These are phyloP conservation scores for Diglossa cyanea DNA, from an alignment of 2,797 vertebrate genomes.

Conservation along the genomic window DNA sequence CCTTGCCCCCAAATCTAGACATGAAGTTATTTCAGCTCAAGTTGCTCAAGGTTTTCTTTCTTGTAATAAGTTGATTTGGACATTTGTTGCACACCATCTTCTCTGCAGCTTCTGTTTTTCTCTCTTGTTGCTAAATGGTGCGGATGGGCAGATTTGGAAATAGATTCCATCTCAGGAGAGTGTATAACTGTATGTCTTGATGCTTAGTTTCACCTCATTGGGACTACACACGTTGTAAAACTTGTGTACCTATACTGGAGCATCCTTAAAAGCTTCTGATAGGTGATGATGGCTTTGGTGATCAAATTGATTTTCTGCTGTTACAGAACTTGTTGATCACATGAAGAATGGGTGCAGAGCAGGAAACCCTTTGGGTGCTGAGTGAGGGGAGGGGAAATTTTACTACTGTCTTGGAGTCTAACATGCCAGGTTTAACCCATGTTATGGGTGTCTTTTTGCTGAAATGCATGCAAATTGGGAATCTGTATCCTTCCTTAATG, in stretches of 20 bases:
- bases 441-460: neutral
- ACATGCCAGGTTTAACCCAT: neutral
- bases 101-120: conserved; percentile 46
- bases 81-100: neutral
- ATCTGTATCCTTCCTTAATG: neutral
- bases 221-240: neutral
- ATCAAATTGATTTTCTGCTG: neutral
- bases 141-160: conserved; percentile 21
- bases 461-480: neutral
- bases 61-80: conserved; percentile 3
- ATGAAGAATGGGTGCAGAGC: fast-evolving
- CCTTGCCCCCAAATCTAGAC: neutral
- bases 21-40: neutral
- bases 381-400: neutral
- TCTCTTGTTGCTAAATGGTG: conserved; percentile 34
- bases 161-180: neutral
- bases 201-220: neutral
- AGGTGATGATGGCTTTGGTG: neutral
- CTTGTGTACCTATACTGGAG: neutral
- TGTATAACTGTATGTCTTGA: neutral
- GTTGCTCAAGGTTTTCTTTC: conserved; percentile 37
- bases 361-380: neutral
- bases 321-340: neutral
- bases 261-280: neutral
- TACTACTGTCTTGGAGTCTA: neutral